Base-by-base conservation (phyloP, 2,113 vertebrate species). In the Hypocryptadius cinnamomeus region DNA sequence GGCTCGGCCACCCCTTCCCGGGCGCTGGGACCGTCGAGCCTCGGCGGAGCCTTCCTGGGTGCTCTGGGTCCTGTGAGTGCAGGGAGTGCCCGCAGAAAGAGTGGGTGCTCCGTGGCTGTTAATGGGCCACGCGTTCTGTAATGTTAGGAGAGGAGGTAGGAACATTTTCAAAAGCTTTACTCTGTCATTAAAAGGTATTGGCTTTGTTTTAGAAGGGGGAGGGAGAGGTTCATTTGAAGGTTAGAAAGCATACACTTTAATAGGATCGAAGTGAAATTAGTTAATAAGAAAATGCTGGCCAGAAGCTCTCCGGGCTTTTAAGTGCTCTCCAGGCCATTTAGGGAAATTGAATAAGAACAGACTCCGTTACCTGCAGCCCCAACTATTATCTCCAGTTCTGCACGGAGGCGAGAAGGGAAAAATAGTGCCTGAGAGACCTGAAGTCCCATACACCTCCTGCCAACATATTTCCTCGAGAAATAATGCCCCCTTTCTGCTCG, bases 221-320 rank as follows among this genome's bases (percentile, higher is more conserved):
- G 70, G 54, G 88, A 82, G 91, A 93, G 83, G 96, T 96, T 96
- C 95, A 95, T 90, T 83, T 95, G 92, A 97, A 97, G 95, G 96
- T 97, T 97, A 96, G 83, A 96, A 96, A 96, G 90, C 95, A 74
- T 87, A 82, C 88, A 76, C 90, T 95, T 96, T 96, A 97, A 97
- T 95, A 95, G 93, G 95, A 97, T 97, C 95, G 96, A 97, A 97
- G 95, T 93, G 96, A 97, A 97, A 96, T 97, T 96, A 97, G 95
- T 96, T 97, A 97, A 97, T 97, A 94, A 93, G 95, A 95, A 96
- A 96, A 95, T 79, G 92, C 95, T 96, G 90, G 76, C 96, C 96
- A 97, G 91, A 81, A 94, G 91, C 95, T 96, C 78, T 90, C 88
- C 27, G 80, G 93, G 90, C 95, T 97, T 95, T 96, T 97, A 96